These are phyloP conservation scores for Danio jaintianensis DNA, from an alignment of 2,797 vertebrate genomes.

Conservation along the genomic window DNA sequence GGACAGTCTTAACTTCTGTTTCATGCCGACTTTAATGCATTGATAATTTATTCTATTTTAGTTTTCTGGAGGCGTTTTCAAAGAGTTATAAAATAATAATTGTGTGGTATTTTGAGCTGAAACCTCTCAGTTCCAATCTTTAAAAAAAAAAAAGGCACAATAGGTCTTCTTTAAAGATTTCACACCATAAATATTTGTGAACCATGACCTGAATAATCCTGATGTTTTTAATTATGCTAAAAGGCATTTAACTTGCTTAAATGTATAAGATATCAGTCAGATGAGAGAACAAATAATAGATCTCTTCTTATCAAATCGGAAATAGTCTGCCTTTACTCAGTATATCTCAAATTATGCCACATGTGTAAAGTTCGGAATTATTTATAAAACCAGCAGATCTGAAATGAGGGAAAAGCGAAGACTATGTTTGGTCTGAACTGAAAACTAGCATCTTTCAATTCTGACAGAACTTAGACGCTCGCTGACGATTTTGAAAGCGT, in stretches of 20 bases:
- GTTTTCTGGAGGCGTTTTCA: too few species aligned
- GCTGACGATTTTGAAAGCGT: background rate
- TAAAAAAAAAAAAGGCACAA: too few species aligned
- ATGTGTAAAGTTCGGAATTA: background rate
- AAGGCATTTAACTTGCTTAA: background rate
- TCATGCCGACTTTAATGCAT: too few species aligned
- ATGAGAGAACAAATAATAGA: too few species aligned
- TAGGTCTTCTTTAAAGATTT: too few species aligned
- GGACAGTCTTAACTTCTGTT: too few species aligned
- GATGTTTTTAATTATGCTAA: background rate
- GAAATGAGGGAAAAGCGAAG: background rate
- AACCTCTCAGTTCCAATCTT: too few species aligned
- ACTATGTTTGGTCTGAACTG: background rate
- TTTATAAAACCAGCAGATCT: background rate
- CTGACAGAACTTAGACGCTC: conserved; percentile 14
- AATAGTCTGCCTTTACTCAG: background rate
- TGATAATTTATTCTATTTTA: too few species aligned
- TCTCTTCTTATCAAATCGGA: background rate
- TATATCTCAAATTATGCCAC: background rate
- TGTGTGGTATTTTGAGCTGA: too few species aligned
- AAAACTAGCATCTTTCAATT: conserved; percentile 3
- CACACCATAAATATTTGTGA: background rate
- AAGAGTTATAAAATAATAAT: too few species aligned
- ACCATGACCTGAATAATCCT: background rate
- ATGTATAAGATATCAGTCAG: background rate